Evolutionary conservation across 2,888 invertebrate genomes (phyloP).

Genomic region (Xanthia icteritia): DNA sequence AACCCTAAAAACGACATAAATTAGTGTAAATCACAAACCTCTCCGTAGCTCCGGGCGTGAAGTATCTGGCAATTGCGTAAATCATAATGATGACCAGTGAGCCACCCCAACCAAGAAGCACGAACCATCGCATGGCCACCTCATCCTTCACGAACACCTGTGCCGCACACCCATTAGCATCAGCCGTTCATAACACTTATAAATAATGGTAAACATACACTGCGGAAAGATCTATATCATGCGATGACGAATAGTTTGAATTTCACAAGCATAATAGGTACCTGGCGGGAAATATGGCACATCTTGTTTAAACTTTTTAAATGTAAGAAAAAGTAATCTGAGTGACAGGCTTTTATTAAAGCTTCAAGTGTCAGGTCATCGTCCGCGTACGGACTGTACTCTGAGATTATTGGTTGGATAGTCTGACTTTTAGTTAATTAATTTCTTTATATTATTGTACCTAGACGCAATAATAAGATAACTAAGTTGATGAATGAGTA

Average conservation of each 20-base stretch:
- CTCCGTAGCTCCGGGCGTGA: slow-evolving; percentile 87
- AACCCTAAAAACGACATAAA: slow-evolving; percentile 79
- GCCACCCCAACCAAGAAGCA: slow-evolving; percentile 92
- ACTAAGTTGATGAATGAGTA: background rate
- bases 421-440: background rate
- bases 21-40: slow-evolving; percentile 82
- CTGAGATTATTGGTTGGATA: background rate
- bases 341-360: background rate
- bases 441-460: background rate
- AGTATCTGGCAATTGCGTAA: slow-evolving; percentile 83
- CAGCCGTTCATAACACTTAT: slow-evolving; percentile 42
- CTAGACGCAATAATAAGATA: background rate
- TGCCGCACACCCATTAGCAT: slow-evolving; percentile 33
- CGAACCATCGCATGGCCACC: slow-evolving; percentile 93
- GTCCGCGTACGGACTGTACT: background rate
- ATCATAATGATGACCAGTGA: slow-evolving; percentile 88
- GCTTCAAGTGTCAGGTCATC: background rate
- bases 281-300: background rate
- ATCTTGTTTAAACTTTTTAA: background rate
- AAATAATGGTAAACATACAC: slow-evolving; percentile 49
- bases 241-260: slow-evolving; percentile 12
- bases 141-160: slow-evolving; percentile 94
- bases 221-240: slow-evolving; percentile 13
- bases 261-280: slow-evolving; percentile 12
- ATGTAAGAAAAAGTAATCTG: background rate